Conservation (phyloP, 37 sponge, comb jelly and placozoan species). For the Ephydatia muelleri region DNA sequence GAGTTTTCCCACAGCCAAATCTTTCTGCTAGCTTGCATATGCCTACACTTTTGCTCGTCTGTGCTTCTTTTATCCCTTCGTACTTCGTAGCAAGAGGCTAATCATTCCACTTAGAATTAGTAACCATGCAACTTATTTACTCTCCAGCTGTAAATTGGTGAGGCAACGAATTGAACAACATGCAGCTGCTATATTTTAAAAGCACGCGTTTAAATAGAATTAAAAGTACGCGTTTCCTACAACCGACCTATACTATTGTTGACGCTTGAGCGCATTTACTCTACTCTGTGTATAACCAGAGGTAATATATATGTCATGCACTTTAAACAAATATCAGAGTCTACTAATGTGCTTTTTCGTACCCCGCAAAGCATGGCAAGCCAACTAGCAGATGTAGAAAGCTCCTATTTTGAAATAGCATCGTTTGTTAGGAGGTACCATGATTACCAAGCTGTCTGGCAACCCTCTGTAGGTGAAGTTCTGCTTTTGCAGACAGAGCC, state of each 20-base stretch:
- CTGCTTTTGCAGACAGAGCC: too few relatives aligned
- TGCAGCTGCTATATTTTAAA: background rate
- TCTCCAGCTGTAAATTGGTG: too few relatives aligned
- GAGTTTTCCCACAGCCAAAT: conserved; percentile 59
- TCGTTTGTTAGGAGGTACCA: too few relatives aligned
- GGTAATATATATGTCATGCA: background rate
- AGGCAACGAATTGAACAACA: background rate
- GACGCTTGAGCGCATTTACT: background rate
- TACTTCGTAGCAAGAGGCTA: background rate
- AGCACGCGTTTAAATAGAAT: background rate
- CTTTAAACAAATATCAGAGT: too few relatives aligned
- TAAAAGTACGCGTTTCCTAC: background rate
- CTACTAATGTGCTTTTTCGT: too few relatives aligned
- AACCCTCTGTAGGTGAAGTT: too few relatives aligned
- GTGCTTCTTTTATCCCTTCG: conserved; percentile 26
- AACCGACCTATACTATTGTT: background rate
- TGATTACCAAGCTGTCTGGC: too few relatives aligned
- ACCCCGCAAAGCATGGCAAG: too few relatives aligned
- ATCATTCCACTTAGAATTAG: background rate
- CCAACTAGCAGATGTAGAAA: too few relatives aligned
- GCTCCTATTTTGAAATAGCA: too few relatives aligned
- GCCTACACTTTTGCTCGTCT: conserved; percentile 15
- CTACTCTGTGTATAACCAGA: background rate
- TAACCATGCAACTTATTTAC: background rate
- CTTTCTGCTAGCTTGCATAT: conserved; percentile 43